Evolutionary conservation across 92 coral and sea anemone genomes (phyloP).

Genomic region (Hydrozoanthus gracilis): DNA sequence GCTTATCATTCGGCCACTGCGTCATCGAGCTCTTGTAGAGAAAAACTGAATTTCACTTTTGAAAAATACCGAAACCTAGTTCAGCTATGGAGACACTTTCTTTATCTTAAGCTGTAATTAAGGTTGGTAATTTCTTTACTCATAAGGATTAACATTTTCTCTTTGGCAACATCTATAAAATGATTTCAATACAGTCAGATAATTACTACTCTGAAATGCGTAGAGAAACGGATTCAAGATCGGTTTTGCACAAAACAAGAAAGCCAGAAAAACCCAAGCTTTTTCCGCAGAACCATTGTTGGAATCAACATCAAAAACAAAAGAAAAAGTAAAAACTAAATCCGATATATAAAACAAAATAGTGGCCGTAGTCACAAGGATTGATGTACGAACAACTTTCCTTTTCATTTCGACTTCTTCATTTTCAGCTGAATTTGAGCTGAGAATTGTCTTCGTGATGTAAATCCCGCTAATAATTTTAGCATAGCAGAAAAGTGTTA

Average conservation of each 20-base stretch:
- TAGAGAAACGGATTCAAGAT: neutral
- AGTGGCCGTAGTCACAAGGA: neutral
- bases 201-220: slow-evolving; percentile 22
- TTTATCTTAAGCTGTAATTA: neutral
- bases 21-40: neutral
- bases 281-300: neutral
- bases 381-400: neutral
- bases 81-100: neutral
- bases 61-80: neutral
- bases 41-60: neutral
- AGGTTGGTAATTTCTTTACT: neutral
- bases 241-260: neutral
- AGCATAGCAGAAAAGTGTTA: neutral
- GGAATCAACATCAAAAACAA: neutral
- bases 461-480: neutral
- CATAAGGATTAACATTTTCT: neutral
- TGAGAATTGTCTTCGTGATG: slow-evolving; percentile 11
- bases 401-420: neutral
- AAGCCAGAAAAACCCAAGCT: neutral
- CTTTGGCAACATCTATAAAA: too few relatives aligned
- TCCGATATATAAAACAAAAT: neutral
- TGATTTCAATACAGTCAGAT: neutral
- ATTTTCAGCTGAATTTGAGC: neutral
- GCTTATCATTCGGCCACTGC: neutral
- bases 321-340: neutral